Evolutionary conservation across 2,888 invertebrate genomes (phyloP).

Genomic region (Sinohyriopsis cumingii): DNA sequence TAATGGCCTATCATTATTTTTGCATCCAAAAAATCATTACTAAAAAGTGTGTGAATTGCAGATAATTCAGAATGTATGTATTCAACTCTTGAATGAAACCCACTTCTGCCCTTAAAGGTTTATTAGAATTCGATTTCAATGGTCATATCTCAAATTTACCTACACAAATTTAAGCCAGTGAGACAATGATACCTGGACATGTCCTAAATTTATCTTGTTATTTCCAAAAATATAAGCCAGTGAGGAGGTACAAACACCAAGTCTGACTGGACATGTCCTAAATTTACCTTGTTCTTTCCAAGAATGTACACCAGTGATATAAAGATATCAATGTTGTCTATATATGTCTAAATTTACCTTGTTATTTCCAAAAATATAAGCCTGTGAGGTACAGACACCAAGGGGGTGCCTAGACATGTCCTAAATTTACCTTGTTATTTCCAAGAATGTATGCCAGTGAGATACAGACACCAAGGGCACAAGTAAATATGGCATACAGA

Average conservation of each 20-base stretch:
- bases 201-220: not conserved
- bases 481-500: constrained; percentile 83
- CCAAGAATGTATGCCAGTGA: constrained; percentile 90
- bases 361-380: not conserved
- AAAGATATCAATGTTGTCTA: not conserved
- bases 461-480: constrained; percentile 87
- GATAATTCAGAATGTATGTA: too few relatives aligned
- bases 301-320: too few relatives aligned
- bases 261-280: not conserved
- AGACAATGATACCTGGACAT: not conserved
- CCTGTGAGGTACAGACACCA: too few relatives aligned
- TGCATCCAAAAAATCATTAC: too few relatives aligned
- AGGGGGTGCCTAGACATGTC: not conserved
- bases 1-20: too few relatives aligned
- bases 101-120: not conserved
- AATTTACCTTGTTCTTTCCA: not conserved
- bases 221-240: too few relatives aligned
- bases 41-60: too few relatives aligned
- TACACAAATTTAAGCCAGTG: not conserved
- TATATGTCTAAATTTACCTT: not conserved
- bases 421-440: constrained; percentile 81
- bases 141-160: not conserved
- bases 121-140: not conserved
- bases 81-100: too few relatives aligned
- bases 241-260: too few relatives aligned